Evolutionary conservation across 2,888 invertebrate genomes (phyloP).

Genomic region (Pheosia gnoma): DNA sequence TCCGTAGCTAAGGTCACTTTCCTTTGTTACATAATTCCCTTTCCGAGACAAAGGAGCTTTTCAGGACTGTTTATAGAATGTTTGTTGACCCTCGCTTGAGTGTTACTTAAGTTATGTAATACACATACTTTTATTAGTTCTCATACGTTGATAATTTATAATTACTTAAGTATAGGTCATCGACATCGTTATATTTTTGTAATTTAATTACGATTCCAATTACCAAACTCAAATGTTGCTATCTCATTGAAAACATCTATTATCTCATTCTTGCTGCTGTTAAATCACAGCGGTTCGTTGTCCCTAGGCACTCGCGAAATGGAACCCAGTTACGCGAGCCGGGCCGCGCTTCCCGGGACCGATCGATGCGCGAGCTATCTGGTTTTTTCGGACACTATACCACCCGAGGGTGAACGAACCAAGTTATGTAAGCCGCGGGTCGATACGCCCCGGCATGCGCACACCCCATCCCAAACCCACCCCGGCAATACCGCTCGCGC

Average conservation of each 20-base stretch:
- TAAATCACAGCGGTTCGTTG: conserved; percentile 28
- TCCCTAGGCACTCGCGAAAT: conserved; percentile 23
- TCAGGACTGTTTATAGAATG: too few relatives aligned
- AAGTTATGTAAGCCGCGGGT: conserved; percentile 76
- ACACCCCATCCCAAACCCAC: conserved; percentile 39
- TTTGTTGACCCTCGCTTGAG: too few relatives aligned
- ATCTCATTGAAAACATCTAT: background rate
- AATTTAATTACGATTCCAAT: background rate
- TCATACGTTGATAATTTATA: too few relatives aligned
- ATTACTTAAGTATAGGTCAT: too few relatives aligned
- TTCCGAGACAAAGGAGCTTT: too few relatives aligned
- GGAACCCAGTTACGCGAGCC: conserved; percentile 38
- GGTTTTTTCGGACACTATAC: conserved; percentile 83
- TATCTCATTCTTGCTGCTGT: conserved; percentile 11
- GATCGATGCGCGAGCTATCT: conserved; percentile 77
- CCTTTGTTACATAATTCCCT: too few relatives aligned
- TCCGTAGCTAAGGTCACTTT: too few relatives aligned
- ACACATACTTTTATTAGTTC: too few relatives aligned
- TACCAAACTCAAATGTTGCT: background rate
- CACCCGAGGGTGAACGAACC: conserved; percentile 81
- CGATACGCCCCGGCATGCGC: conserved; percentile 72
- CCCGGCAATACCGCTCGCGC: conserved; percentile 76
- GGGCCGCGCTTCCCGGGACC: conserved; percentile 53
- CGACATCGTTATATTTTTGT: too few relatives aligned
- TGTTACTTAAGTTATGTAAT: too few relatives aligned